Percentiles rank a stretch among this genome's conserved stretches.
These are phyloP conservation scores for Meandrina meandrites DNA, from an alignment of 92 coral and sea anemone species.

Conservation along the genomic window DNA sequence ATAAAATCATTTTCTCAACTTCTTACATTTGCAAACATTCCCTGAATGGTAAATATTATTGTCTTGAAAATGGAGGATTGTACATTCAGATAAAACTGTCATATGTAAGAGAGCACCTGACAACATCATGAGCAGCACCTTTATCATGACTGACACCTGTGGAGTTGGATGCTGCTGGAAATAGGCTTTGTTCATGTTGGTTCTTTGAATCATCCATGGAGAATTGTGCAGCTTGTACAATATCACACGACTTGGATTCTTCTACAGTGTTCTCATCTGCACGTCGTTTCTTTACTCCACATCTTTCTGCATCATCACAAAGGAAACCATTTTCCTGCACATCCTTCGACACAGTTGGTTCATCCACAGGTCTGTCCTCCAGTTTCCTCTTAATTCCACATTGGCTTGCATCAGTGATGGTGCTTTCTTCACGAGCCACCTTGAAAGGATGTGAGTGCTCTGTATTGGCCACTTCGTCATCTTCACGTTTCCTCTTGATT, in stretches of 20 bases:
- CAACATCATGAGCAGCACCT: slow-evolving; percentile 1
- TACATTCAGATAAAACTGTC: slow-evolving; percentile 34
- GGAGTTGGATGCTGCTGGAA: neutral
- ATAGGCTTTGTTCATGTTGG: neutral
- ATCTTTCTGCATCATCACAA: neutral
- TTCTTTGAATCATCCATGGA: neutral
- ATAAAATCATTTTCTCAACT: no score
- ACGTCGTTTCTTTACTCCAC: neutral
- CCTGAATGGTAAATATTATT: neutral
- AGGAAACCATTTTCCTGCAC: neutral
- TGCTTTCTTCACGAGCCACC: slow-evolving; percentile 23
- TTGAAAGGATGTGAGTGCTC: slow-evolving; percentile 18
- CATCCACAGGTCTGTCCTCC: slow-evolving; percentile 6
- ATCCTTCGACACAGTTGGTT: neutral
- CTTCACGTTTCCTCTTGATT: slow-evolving; percentile 25
- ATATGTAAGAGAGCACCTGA: slow-evolving; percentile 23
- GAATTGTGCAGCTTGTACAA: neutral
- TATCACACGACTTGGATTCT: neutral
- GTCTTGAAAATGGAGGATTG: neutral
- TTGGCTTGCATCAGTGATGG: neutral
- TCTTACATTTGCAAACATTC: neutral
- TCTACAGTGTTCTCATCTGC: neutral
- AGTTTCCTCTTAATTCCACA: slow-evolving; percentile 25
- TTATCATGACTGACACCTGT: neutral
- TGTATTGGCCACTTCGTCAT: neutral